These are phyloP conservation scores for Xerus rutilus DNA, from an alignment of 2,797 vertebrate species.

Conservation along the genomic window DNA sequence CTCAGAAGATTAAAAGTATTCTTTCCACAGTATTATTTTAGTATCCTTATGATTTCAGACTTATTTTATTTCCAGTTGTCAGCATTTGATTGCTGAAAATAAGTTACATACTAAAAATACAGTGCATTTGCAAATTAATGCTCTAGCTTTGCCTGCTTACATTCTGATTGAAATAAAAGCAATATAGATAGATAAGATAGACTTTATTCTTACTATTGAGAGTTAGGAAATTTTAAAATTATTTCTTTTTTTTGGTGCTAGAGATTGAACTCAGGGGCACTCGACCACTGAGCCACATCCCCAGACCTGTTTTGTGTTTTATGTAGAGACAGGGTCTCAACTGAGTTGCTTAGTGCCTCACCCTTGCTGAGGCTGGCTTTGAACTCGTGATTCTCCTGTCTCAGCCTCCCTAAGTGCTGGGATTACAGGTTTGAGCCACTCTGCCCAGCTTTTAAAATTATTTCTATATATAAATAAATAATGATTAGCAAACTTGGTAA, in stretches of 20 bases:
- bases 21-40: constrained; percentile 50
- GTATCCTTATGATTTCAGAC: constrained; percentile 45
- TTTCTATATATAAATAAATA: not conserved
- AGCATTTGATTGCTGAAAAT: constrained; percentile 56
- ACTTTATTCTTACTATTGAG: not conserved
- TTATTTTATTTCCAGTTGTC: constrained; percentile 49
- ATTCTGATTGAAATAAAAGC: constrained; percentile 50
- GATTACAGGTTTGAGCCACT: no score
- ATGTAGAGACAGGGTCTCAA: no score
- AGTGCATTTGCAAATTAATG: constrained; percentile 61
- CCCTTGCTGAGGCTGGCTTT: no score
- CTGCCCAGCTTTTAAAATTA: not conserved
- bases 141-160: not conserved
- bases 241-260: not conserved
- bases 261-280: no score
- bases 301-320: no score
- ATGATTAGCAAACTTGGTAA: not conserved
- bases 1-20: constrained; percentile 58
- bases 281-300: no score
- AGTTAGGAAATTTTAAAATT: constrained; percentile 14
- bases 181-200: not conserved
- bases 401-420: no score
- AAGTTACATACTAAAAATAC: constrained; percentile 38
- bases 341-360: no score
- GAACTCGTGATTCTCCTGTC: no score